Base-by-base conservation (phyloP, 2,888 invertebrate species). In the Ferdinandea cuprea region DNA sequence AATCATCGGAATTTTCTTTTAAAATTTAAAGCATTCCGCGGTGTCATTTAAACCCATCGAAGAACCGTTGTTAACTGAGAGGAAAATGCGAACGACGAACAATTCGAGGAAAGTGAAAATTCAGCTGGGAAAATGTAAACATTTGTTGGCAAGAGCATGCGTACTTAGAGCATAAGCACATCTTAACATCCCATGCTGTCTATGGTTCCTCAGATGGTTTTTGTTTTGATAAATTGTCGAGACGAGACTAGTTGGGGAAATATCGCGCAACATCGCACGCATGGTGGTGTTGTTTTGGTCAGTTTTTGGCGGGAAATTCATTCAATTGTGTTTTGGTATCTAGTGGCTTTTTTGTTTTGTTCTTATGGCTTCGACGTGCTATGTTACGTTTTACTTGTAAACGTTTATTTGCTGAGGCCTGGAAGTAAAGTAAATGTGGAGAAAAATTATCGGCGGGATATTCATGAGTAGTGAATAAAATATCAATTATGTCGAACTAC, bases 61-160 rank as follows among this genome's bases (percentile, higher is more conserved):
- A 66, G 65, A 54, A 61, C 71, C 71, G 71, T 72, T 54, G 52
- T 61, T 61, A 66, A 81, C 81, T 81, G 77, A 77, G 81, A 77
- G 77, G 13, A 48, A 48, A 66, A 59, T 40, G 19, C 52, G 54
- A 59, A 37, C 52, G 52, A 37, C 52, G 52, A 58, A 42, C 59
- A 54, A 25, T 48, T 37, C 35, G 46, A 77, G 66, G 61, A 77
- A 81, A 76, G 52, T 65, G 54, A 61, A 66, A 76, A 61, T 59
- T 63, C 63, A 77, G 77, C 44, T 76, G 56, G 59, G 59, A 80
- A 80, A 65, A 65, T 56, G 77, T 81, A 77, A 81, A 81, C 76
- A 81, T 58, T 76, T 56, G n/a, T 28, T 19, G 19, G 30, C 59
- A 59, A 15, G 58, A 13, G 37, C 69, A 69, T 69, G 56, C 69